These are phyloP conservation scores for Grammomys dolichurus DNA, from an alignment of 2,113 vertebrate species.

Conservation along the genomic window DNA sequence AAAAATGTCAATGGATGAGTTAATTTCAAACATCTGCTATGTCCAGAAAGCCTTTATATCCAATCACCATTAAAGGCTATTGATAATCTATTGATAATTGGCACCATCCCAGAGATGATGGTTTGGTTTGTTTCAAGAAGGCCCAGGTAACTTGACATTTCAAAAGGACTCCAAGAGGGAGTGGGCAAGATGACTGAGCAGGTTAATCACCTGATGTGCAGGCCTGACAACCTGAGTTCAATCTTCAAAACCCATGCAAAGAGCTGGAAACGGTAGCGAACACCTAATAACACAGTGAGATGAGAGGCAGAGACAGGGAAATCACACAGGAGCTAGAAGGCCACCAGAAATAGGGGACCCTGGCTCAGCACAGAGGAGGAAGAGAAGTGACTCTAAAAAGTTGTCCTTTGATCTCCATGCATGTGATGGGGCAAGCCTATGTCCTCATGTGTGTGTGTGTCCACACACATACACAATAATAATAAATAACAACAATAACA, in stretches of 20 bases:
- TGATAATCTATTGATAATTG: background rate
- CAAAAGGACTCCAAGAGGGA: background rate
- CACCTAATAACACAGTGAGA: background rate
- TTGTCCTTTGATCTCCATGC: background rate
- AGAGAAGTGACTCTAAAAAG: background rate
- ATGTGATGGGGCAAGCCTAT: background rate
- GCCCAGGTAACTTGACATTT: background rate
- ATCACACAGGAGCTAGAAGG: background rate
- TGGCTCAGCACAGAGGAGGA: background rate
- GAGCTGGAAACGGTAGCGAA: background rate
- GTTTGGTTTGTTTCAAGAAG: background rate
- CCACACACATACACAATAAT: too few relatives aligned
- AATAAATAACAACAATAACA: background rate
- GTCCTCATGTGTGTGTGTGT: background rate
- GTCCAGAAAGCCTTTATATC: background rate
- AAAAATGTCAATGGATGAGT: background rate
- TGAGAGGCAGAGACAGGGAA: background rate
- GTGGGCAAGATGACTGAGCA: background rate
- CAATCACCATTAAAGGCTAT: background rate
- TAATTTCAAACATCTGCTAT: slow-evolving; percentile 19
- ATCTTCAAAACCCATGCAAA: background rate
- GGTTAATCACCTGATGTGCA: background rate
- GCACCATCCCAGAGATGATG: background rate
- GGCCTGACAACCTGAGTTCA: background rate
- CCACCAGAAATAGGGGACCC: too few relatives aligned